phyloP scores from a whole-genome alignment of 1,140 invertebrate genomes.

The Drosophila tani region DNA sequence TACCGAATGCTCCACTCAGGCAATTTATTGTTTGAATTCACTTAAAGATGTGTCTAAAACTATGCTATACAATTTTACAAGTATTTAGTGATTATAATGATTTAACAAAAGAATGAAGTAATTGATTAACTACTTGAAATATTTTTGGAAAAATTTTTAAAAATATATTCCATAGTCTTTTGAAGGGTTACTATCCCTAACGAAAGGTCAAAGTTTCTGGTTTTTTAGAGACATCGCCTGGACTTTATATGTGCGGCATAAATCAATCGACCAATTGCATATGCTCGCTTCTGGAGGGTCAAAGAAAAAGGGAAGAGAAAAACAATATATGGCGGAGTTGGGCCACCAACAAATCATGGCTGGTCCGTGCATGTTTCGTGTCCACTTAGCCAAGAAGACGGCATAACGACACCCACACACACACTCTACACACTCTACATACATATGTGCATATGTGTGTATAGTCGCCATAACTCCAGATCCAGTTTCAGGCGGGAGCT shows the following conservation, averaged over 20 bases:
- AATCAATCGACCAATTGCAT: constrained; percentile 54
- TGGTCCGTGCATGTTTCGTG: constrained; percentile 80
- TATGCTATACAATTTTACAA: too few relatives aligned
- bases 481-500: constrained; percentile 19
- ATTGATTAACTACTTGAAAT: too few relatives aligned
- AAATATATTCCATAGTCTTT: background rate
- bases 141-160: too few relatives aligned
- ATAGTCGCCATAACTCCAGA: constrained; percentile 29
- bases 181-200: background rate
- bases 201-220: background rate
- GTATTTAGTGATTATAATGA: too few relatives aligned
- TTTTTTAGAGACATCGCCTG: background rate
- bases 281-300: constrained; percentile 22
- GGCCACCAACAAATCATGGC: constrained; percentile 48
- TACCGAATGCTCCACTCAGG: too few relatives aligned
- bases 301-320: constrained; percentile 13
- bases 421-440: background rate
- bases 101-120: too few relatives aligned
- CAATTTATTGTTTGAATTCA: too few relatives aligned
- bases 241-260: constrained; percentile 20
- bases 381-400: constrained; percentile 78
- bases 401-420: constrained; percentile 50
- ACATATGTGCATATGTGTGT: background rate
- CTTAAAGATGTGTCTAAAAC: too few relatives aligned
- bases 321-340: constrained; percentile 34